Evolutionary conservation across 1,140 invertebrate species (phyloP).

Genomic region (Drosophila miranda): DNA sequence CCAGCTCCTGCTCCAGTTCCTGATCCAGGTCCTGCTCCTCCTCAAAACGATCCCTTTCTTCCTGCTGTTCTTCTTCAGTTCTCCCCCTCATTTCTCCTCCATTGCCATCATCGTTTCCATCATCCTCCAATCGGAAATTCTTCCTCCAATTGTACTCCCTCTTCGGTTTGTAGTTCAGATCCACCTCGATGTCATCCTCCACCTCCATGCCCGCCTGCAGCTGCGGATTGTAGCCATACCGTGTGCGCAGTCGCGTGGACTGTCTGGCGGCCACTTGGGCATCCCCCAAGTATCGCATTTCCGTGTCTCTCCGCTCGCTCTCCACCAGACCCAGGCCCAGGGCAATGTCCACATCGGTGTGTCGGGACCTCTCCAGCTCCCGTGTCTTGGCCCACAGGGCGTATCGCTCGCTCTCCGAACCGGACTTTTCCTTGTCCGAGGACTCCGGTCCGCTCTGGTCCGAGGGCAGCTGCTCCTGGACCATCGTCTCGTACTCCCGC

Average conservation of each 20-base stretch:
- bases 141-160: conserved; percentile 80
- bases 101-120: conserved; percentile 38
- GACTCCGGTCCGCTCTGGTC: conserved; percentile 49
- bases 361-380: conserved; percentile 40
- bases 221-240: conserved; percentile 72
- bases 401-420: conserved; percentile 64
- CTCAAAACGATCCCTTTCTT: conserved; percentile 17
- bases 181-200: conserved; percentile 72
- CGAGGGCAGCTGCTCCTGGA: conserved; percentile 63
- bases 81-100: conserved; percentile 4
- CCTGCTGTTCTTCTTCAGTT: background rate
- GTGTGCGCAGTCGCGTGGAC: conserved; percentile 67
- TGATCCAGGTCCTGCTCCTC: background rate
- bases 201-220: conserved; percentile 38
- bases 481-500: conserved; percentile 71
- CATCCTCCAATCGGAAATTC: conserved; percentile 76
- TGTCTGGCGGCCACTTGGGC: conserved; percentile 62
- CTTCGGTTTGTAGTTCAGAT: conserved; percentile 74
- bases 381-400: conserved; percentile 67
- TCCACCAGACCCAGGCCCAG: conserved; percentile 48
- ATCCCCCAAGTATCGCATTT: conserved; percentile 74
- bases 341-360: conserved; percentile 48
- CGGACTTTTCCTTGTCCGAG: conserved; percentile 61
- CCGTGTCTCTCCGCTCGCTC: conserved; percentile 55
- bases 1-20: background rate